Evolutionary conservation across 1,140 invertebrate species (phyloP), one percentile per base, ranked within the genome.

Genomic region (Brachionus manjavacas): DNA sequence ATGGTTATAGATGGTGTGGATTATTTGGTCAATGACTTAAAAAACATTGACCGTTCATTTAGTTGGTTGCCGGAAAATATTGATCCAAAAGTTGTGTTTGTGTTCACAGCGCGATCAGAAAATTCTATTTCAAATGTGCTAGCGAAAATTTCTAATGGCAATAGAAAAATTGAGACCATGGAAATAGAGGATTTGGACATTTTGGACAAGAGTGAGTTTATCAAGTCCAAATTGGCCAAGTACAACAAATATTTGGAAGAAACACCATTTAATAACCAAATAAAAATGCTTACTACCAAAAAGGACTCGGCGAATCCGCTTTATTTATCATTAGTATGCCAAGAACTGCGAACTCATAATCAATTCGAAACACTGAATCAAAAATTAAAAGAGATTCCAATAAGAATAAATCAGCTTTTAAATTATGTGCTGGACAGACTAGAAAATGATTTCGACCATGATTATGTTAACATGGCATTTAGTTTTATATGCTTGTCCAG

Each of bases 201-300:
- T 85, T 86, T 85, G 74, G 89, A 90, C 55, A 88, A 88, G 78
- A 85, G 87, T 16, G 87, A 87, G 25, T 85, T 91, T 25, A 87
- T 90, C 14, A 85, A 87, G 20, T 85, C 87, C 46, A 87, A 86
- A 52, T 85, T 90, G 52, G 85, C 86, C 8, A 78, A 78, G 39
- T 88, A 89, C 85, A 86, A 88, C 4, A 90, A 90, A 85, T 49
- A 85, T 11, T 85, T 90, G 16, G 87, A 89, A 86, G 89, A 90
- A 85, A 87, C 88, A n/a, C 85, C 88, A 16, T 90, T 90, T 84
- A 90, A 90, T 70, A 90, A 90, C 80, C 90, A 90, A 88, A 86
- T 90, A 87, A 89, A 89, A 85, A 60, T 88, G 60, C 81, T 90
- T 20, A 86, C 88, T 28, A 87, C 87, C 7, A 91, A 90, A 86